phyloP scores from a whole-genome alignment of 1,140 invertebrate species.

The Ostrea edulis region DNA sequence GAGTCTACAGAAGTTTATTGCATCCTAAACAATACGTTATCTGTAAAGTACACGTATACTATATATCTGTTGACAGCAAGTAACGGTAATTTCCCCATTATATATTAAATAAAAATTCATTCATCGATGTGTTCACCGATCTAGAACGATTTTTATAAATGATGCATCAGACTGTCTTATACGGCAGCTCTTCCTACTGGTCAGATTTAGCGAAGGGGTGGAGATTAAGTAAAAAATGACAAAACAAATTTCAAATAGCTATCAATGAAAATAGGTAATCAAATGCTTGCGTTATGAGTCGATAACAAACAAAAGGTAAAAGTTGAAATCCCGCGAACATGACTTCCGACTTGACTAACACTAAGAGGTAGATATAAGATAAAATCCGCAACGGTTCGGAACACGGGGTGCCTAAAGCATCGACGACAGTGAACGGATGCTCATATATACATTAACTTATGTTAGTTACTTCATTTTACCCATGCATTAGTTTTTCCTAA shows the following conservation, averaged over 20 bases:
- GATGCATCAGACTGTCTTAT: background rate
- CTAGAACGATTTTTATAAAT: conserved; percentile 22
- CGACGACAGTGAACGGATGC: conserved; percentile 22
- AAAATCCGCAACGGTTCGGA: conserved; percentile 16
- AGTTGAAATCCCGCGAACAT: conserved; percentile 25
- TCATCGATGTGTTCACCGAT: conserved; percentile 33
- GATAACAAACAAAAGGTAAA: conserved; percentile 38
- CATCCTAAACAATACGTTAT: conserved; percentile 35
- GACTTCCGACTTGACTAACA: conserved; percentile 36
- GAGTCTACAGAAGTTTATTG: conserved; percentile 20
- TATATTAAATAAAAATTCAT: background rate
- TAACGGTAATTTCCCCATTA: conserved; percentile 17
- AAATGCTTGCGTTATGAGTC: conserved; percentile 32
- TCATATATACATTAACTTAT: conserved; percentile 29
- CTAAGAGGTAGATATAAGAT: conserved; percentile 34
- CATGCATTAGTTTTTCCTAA: background rate
- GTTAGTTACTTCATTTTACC: background rate
- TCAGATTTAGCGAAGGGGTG: conserved; percentile 13
- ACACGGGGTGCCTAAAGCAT: conserved; percentile 27
- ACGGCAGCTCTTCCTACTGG: background rate
- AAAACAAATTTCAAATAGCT: conserved; percentile 26
- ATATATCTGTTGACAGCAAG: conserved; percentile 4
- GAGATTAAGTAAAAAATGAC: conserved; percentile 24
- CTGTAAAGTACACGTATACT: conserved; percentile 32
- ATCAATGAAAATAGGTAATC: conserved; percentile 37